A percentile compares a stretch with the other conserved stretches of the same genome.
These are phyloP conservation scores for Aspidapion aeneum DNA, from an alignment of 2,888 invertebrate genomes.

Conservation along the genomic window DNA sequence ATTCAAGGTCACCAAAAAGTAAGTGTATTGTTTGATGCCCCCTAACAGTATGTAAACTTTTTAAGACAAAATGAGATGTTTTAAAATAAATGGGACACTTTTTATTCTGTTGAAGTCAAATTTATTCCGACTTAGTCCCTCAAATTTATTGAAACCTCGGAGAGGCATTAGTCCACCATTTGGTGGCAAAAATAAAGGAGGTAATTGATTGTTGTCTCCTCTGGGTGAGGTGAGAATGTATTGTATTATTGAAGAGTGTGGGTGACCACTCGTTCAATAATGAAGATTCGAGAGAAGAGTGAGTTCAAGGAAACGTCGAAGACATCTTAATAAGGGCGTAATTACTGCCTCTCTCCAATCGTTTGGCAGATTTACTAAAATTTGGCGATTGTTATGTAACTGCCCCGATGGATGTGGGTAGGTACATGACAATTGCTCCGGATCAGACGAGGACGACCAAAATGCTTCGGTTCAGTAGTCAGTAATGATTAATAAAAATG, in stretches of 20 bases:
- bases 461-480: constrained; percentile 26
- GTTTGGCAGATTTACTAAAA: constrained; percentile 46
- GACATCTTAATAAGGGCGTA: constrained; percentile 14
- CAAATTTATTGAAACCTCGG: too few species aligned
- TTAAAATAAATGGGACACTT: too few species aligned
- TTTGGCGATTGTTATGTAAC: constrained; percentile 25
- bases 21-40: too few species aligned
- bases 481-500: constrained; percentile 23
- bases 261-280: not conserved
- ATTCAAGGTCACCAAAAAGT: too few species aligned
- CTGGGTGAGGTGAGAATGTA: too few species aligned
- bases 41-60: too few species aligned
- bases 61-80: too few species aligned
- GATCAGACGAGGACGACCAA: constrained; percentile 37
- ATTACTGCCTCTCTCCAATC: constrained; percentile 44
- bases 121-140: too few species aligned
- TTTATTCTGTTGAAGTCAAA: too few species aligned
- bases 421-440: constrained; percentile 19
- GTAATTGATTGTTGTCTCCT: too few species aligned
- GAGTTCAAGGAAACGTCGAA: constrained; percentile 12
- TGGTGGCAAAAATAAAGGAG: too few species aligned
- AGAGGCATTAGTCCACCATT: too few species aligned
- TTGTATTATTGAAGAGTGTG: not conserved
- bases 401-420: constrained; percentile 28
- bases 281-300: constrained; percentile 9